These are phyloP conservation scores for Alaudala cheleensis DNA, from an alignment of 2,113 vertebrate genomes.

Conservation along the genomic window DNA sequence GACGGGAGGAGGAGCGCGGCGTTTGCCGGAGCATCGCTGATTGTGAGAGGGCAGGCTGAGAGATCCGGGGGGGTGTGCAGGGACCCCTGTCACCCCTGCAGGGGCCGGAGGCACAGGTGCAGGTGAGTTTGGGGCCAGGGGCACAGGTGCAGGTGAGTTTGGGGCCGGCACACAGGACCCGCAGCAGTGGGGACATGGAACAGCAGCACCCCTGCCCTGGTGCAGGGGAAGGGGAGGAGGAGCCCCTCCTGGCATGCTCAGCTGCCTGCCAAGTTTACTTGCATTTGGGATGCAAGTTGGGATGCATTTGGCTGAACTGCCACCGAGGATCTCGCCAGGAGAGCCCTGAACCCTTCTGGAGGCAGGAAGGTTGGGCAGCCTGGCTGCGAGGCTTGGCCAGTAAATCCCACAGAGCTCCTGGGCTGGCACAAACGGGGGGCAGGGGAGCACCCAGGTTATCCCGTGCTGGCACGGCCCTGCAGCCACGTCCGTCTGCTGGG, in stretches of 20 bases:
- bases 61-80: not conserved
- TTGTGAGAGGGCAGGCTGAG: not conserved
- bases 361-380: not conserved
- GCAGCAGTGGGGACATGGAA: not conserved
- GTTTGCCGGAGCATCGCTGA: not conserved
- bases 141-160: not conserved
- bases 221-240: not conserved
- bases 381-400: not conserved
- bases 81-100: not conserved
- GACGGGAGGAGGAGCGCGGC: not conserved
- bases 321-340: not conserved
- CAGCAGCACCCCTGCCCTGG: rapidly evolving
- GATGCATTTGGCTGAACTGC: not conserved
- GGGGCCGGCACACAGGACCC: not conserved
- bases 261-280: not conserved
- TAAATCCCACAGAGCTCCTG: not conserved
- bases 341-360: not conserved
- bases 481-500: rapidly evolving
- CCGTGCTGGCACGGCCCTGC: rapidly evolving
- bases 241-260: not conserved
- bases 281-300: not conserved
- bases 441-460: not conserved
- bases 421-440: rapidly evolving
- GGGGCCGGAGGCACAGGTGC: too few relatives aligned
- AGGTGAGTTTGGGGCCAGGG: not conserved